These are phyloP conservation scores for Brenthis ino DNA, from an alignment of 2,888 invertebrate genomes.

Conservation along the genomic window DNA sequence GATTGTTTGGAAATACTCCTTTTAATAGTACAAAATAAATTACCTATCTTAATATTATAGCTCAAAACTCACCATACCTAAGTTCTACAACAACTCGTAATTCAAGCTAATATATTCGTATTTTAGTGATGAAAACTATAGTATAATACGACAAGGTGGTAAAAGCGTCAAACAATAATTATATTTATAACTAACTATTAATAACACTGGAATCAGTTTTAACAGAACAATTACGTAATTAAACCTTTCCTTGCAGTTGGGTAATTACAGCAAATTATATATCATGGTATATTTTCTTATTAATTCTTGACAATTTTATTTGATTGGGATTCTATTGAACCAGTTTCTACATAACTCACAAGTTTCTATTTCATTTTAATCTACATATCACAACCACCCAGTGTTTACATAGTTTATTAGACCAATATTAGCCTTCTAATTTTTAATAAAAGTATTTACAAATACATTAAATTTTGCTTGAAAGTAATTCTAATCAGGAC, in stretches of 20 bases:
- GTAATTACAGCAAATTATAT: neutral
- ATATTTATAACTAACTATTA: neutral
- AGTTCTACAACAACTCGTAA: slow-evolving; percentile 11
- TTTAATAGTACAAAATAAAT: slow-evolving; percentile 42
- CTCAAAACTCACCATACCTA: slow-evolving; percentile 13
- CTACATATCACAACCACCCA: slow-evolving; percentile 16
- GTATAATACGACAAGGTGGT: slow-evolving; percentile 10
- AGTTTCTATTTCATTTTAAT: neutral
- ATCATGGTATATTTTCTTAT: neutral
- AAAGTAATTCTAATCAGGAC: too few species aligned
- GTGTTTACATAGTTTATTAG: slow-evolving; percentile 2
- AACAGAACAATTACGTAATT: slow-evolving; percentile 8
- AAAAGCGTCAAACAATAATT: slow-evolving; percentile 12
- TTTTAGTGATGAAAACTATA: slow-evolving; percentile 11
- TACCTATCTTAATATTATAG: slow-evolving; percentile 32
- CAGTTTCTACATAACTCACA: neutral
- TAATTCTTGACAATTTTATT: neutral
- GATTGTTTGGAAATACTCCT: slow-evolving; percentile 29
- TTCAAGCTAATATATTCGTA: slow-evolving; percentile 10
- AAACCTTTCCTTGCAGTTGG: too few species aligned
- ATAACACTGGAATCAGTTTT: slow-evolving; percentile 5
- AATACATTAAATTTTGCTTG: too few species aligned
- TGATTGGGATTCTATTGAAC: neutral
- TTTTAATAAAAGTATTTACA: too few species aligned
- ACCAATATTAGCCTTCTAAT: neutral